phyloP scores from a whole-genome alignment of 2,888 invertebrate species.

The Diadegma fenestrale region DNA sequence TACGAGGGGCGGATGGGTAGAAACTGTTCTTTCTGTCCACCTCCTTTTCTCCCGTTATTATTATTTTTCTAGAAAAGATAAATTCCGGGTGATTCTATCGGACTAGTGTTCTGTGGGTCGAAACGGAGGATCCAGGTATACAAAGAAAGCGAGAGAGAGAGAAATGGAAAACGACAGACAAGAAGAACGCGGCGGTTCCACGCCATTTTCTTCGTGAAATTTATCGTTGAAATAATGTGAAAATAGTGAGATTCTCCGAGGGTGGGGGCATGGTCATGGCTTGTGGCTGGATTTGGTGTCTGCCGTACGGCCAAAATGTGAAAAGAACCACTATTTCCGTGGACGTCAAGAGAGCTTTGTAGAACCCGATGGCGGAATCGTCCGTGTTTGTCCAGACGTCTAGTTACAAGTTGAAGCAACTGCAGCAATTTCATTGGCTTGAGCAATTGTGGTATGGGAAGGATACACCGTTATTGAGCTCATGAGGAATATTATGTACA shows the following conservation, averaged over 20 bases:
- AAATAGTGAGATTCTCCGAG: conserved; percentile 75
- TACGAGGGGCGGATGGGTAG: conserved; percentile 56
- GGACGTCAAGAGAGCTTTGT: conserved; percentile 25
- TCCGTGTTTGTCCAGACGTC: neutral
- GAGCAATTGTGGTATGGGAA: neutral
- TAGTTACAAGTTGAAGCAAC: neutral
- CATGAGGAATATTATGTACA: neutral
- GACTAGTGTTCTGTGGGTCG: conserved; percentile 23
- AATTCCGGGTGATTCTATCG: conserved; percentile 68
- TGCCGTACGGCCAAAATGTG: conserved; percentile 45
- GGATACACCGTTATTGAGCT: neutral
- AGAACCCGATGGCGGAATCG: conserved; percentile 5
- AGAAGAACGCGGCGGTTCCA: conserved; percentile 70
- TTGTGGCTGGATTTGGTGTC: conserved; percentile 16
- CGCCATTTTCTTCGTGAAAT: conserved; percentile 75
- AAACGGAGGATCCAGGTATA: conserved; percentile 47
- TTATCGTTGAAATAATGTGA: conserved; percentile 79
- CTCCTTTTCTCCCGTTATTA: conserved; percentile 67
- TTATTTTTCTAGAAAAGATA: conserved; percentile 70
- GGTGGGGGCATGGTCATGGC: conserved; percentile 29
- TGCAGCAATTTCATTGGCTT: neutral
- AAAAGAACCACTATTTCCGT: conserved; percentile 21
- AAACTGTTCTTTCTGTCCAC: conserved; percentile 54
- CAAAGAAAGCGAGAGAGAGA: conserved; percentile 47
- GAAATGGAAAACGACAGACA: neutral